These are phyloP conservation scores for Dryas iulia DNA, from an alignment of 1,140 invertebrate species.

Conservation along the genomic window DNA sequence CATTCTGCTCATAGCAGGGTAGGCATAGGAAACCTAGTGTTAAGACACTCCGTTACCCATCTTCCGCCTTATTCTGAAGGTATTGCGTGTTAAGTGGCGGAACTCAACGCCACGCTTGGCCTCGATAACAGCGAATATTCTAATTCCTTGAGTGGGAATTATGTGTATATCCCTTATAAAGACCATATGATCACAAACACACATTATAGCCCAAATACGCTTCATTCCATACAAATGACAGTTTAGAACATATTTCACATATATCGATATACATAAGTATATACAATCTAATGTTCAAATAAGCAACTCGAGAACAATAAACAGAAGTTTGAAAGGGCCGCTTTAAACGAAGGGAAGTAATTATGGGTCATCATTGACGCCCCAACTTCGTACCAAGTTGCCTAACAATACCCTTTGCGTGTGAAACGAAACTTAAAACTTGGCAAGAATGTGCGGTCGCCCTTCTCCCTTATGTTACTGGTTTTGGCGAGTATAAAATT, in stretches of 20 bases:
- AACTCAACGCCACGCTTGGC: no score
- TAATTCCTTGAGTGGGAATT: no score
- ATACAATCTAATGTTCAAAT: neutral
- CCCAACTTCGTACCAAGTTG: conserved; percentile 36
- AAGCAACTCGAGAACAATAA: conserved; percentile 9
- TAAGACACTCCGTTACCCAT: no score
- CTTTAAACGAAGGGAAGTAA: conserved; percentile 28
- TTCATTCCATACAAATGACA: neutral
- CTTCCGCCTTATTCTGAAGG: no score
- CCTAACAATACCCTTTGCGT: conserved; percentile 30
- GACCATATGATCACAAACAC: no score
- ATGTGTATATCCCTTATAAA: no score
- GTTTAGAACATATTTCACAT: neutral
- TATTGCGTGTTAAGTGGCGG: no score
- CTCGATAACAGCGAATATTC: no score
- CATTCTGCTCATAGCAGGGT: no score
- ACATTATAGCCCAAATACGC: no score
- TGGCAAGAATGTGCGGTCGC: conserved; percentile 35
- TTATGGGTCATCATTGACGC: conserved; percentile 42
- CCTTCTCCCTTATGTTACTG: conserved; percentile 18
- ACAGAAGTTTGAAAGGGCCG: conserved; percentile 10
- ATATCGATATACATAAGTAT: neutral
- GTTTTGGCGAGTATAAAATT: neutral
- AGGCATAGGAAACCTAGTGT: no score
- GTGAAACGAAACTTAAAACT: conserved; percentile 39